Evolutionary conservation across 2,113 vertebrate species (phyloP), one percentile per base, ranked within the genome.

Genomic region (Meleagris gallopavo): DNA sequence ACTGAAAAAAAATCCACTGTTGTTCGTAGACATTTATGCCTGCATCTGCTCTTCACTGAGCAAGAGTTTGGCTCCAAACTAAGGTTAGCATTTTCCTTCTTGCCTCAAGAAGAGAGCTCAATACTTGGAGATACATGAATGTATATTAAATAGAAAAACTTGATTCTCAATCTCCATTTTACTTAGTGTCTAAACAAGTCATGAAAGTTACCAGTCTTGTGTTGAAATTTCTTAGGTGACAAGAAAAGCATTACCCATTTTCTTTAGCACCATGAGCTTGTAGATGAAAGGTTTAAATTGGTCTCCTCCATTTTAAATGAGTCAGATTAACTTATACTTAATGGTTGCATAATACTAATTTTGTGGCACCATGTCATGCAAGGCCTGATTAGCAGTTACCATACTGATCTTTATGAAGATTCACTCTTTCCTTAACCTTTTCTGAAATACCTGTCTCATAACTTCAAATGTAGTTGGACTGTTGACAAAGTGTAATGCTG

Each of bases 251-350:
- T 81, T 86, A 40, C 25, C 55, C 10, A 0, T 75, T 91, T 91
- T 90, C n/a, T 83, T 77, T 58, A 75, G 36, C 69, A 50, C 27
- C 43, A 22, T 15, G 10, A 5, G 43, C 13, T 67, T 78, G 22
- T 90, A 91, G 83, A 15, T 94, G 48, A 66, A 89, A 93, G 20
- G 21, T 93, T 91, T 77, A n/a, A 91, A 86, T 8, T 82, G 62
- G 30, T 61, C 70, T 94, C n/a, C 83, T 94, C 9, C 65, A 19
- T 75, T 78, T 86, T 70, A 58, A 88, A 90, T 77, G 58, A 88
- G 88, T 83, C 46, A 69, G 41, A 61, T 61, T 36, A 61, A 61
- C 34, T 94, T 88, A 93, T 50, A 27, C 24, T 50, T 88, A 92
- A 90, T 94, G 88, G 86, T 72, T 96, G 90, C 74, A 65, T 52